Base-by-base conservation (phyloP, 1,140 invertebrate species). In the Zaprionus tsacasi region DNA sequence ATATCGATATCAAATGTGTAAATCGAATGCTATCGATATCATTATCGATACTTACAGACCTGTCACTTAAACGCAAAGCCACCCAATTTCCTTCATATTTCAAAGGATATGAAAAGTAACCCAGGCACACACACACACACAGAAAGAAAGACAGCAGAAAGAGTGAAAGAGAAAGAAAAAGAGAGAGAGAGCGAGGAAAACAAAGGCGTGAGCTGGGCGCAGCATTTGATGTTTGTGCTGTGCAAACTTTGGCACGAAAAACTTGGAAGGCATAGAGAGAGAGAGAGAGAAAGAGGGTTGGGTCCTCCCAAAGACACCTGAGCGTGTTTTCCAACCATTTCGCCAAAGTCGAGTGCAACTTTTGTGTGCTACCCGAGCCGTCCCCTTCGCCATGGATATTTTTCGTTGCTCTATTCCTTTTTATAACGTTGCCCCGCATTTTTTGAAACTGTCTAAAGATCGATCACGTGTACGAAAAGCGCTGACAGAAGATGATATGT, bases 161-260 rank as follows among this genome's bases (percentile, higher is more conserved):
- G 59, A 61, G 33, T 45, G 45, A 64, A n/a, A 59, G 27, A 35
- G 3, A 43, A 6, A 25, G 5, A 17, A 25, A 11, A 15, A 21
- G 4, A 17, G 64, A 6, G 36, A 45, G 27, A 40, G 50, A 36
- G 60, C 38, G 40, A 27, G 36, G 33, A 21, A 55, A 59, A 50
- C 59, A 65, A 61, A 76, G 40, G 76, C 76, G 54, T 68, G 57
- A 40, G 60, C 58, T 74, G 54, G 60, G 72, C 66, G 80, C 77
- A 88, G 82, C 83, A 87, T 87, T 87, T 87, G 83, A 87, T 87
- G 83, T 87, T 87, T 87, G 83, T 60, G 70, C 83, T 78, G 80
- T 75, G 78, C 83, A 88, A 87, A 87, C 83, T 87, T 87, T 87
- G 85, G 60, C 83, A 87, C 80, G 83, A 57, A 75, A 87, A 88